Percentiles rank a stretch among this genome's conserved stretches.
Conservation (phyloP, 2,797 vertebrate species). For the Triplophysa bombifrons region DNA sequence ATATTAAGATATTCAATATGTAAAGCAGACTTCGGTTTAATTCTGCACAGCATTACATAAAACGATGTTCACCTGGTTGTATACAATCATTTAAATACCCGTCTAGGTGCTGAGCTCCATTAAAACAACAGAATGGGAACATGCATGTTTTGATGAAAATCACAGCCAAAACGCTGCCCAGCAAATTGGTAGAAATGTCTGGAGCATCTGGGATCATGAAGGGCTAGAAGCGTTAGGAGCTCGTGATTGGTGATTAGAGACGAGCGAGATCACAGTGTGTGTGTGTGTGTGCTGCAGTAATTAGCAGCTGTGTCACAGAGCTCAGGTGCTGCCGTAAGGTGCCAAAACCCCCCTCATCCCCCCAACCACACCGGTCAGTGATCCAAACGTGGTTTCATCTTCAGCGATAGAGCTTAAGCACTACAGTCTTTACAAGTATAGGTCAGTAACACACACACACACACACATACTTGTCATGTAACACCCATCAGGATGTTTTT, state of each 20-base stretch:
- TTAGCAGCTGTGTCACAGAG: conserved; percentile 73
- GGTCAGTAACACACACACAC: no score
- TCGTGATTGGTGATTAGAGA: conserved; percentile 70
- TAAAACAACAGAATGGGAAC: conserved; percentile 54
- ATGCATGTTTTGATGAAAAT: conserved; percentile 48
- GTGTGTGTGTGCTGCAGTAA: conserved; percentile 60
- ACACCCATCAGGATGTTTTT: conserved; percentile 27
- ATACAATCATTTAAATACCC: neutral
- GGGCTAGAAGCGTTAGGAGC: conserved; percentile 56
- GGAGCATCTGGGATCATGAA: conserved; percentile 59
- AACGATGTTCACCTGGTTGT: neutral
- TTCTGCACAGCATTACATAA: neutral
- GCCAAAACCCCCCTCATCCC: conserved; percentile 46
- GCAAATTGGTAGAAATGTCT: conserved; percentile 58
- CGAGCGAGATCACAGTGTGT: neutral
- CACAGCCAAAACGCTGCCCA: conserved; percentile 49
- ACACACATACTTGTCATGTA: no score
- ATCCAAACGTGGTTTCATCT: neutral
- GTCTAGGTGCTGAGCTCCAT: conserved; percentile 60
- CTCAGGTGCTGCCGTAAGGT: conserved; percentile 56
- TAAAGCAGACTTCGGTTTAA: no score
- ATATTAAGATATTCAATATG: no score
- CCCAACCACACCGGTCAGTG: conserved; percentile 9
- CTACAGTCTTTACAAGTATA: no score
- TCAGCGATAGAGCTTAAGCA: neutral